phyloP scores from a whole-genome alignment of 2,888 invertebrate species.

The Hetaerina titia region DNA sequence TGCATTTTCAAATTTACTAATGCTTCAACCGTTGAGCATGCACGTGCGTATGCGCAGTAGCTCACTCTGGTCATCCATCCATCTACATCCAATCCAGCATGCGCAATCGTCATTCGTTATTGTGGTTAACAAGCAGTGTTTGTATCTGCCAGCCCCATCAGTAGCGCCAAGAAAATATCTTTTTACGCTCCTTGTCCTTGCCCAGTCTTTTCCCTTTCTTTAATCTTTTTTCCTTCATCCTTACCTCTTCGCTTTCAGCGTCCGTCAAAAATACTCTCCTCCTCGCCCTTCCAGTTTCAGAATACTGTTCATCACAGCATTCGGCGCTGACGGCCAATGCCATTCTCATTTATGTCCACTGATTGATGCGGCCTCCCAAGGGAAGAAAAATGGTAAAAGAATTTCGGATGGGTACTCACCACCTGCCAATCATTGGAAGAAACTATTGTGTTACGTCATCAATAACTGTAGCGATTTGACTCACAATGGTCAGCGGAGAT shows the following conservation, averaged over 20 bases:
- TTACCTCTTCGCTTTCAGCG: constrained; percentile 33
- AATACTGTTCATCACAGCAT: constrained; percentile 18
- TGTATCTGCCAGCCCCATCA: not conserved
- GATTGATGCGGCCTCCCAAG: not conserved
- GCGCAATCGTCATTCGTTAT: not conserved
- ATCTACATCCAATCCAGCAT: not conserved
- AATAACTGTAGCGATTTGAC: not conserved
- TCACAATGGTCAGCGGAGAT: not conserved
- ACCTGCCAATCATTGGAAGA: not conserved
- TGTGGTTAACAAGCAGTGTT: constrained; percentile 9
- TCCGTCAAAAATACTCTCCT: constrained; percentile 54
- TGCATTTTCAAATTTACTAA: not conserved
- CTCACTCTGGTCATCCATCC: not conserved
- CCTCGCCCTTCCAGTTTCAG: not conserved
- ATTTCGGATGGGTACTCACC: not conserved
- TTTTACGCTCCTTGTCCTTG: not conserved
- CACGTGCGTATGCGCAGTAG: not conserved
- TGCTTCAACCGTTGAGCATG: not conserved
- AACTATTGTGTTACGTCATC: not conserved
- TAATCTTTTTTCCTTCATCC: constrained; percentile 4
- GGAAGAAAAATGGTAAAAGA: not conserved
- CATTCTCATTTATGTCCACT: constrained; percentile 12
- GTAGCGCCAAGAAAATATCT: not conserved
- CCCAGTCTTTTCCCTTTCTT: constrained; percentile 26
- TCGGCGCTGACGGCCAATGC: constrained; percentile 37